Evolutionary conservation across 2,113 vertebrate species (phyloP).

Genomic region (Hippoglossus stenolepis): DNA sequence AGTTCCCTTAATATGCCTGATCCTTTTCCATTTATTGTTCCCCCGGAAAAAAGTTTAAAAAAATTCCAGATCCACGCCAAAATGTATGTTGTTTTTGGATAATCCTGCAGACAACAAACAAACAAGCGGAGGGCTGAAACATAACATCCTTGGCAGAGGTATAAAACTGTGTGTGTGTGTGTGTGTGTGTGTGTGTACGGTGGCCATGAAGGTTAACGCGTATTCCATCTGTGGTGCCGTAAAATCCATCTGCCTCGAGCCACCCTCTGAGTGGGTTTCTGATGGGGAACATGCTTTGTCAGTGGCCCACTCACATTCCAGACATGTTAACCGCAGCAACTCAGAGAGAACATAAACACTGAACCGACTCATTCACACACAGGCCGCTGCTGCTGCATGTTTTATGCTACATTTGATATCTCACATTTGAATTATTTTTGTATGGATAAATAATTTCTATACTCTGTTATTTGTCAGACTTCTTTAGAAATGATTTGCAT

Average conservation of each 20-base stretch:
- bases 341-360: background rate
- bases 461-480: background rate
- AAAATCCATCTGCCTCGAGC: background rate
- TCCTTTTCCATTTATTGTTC: too few relatives aligned
- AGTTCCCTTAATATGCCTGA: too few relatives aligned
- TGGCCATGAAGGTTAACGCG: background rate
- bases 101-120: too few relatives aligned
- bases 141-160: too few relatives aligned
- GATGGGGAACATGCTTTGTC: conserved; percentile 39
- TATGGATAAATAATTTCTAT: background rate
- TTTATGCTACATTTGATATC: background rate
- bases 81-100: too few relatives aligned
- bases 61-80: too few relatives aligned
- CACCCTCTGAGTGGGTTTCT: conserved; percentile 4
- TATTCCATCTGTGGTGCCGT: conserved; percentile 6
- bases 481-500: too few relatives aligned
- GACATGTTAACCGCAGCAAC: conserved; percentile 28
- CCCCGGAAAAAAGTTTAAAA: too few relatives aligned
- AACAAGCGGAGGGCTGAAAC: too few relatives aligned
- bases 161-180: too few relatives aligned
- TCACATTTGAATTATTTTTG: background rate
- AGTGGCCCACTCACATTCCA: conserved; percentile 61
- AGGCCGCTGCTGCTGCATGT: background rate
- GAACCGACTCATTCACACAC: background rate
- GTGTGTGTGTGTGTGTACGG: too few relatives aligned